Conservation (phyloP, 1,140 invertebrate genomes). For the Scaptomyza montana region DNA sequence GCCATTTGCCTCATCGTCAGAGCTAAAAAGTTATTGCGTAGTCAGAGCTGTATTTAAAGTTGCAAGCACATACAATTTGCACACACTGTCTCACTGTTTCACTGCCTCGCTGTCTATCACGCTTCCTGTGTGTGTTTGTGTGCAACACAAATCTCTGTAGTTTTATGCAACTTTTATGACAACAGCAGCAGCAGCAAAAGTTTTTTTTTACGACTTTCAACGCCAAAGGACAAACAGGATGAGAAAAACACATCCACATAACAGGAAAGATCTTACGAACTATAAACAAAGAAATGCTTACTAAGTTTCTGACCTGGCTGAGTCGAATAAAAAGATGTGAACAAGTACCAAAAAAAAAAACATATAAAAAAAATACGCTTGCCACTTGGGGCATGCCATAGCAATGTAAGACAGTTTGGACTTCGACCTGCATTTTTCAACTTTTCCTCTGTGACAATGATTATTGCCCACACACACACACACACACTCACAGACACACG, state of each 20-base stretch:
- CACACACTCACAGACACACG: not conserved
- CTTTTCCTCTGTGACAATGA: constrained; percentile 31
- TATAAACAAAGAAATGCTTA: constrained; percentile 37
- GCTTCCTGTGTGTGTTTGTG: constrained; percentile 13
- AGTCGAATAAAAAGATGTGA: not conserved
- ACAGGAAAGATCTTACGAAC: constrained; percentile 34
- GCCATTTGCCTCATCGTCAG: constrained; percentile 53
- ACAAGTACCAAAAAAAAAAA: constrained; percentile 12
- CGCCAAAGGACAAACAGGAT: constrained; percentile 6
- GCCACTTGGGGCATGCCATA: constrained; percentile 30
- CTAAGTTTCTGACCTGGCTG: constrained; percentile 17
- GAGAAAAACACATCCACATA: constrained; percentile 18
- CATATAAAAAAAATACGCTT: too few species aligned
- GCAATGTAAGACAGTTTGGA: constrained; percentile 4
- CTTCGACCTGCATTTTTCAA: constrained; percentile 2
- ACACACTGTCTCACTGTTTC: not conserved
- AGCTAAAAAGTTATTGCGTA: constrained; percentile 44
- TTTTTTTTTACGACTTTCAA: constrained; percentile 37
- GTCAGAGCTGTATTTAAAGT: constrained; percentile 43
- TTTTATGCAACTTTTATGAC: constrained; percentile 79
- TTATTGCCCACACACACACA: constrained; percentile 20
- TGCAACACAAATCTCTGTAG: constrained; percentile 64
- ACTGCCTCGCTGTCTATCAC: too few species aligned
- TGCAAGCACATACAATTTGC: constrained; percentile 26
- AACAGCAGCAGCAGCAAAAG: constrained; percentile 47